Conservation (phyloP, 2,888 invertebrate genomes). For the Invenusta paracnida region DNA sequence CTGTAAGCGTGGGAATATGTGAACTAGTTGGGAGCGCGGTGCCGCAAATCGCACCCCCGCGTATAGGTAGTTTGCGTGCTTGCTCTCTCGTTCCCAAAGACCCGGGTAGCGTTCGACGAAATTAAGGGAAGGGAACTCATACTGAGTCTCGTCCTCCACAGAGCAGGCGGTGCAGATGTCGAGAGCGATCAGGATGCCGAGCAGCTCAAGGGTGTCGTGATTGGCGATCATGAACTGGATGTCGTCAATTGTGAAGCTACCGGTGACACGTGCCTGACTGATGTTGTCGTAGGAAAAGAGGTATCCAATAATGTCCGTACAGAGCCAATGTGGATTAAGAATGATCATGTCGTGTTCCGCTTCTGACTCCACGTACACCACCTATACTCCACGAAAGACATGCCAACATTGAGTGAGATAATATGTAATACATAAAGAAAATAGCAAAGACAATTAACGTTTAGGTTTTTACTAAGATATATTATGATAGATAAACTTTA, state of each 20-base stretch:
- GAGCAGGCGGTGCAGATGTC: constrained; percentile 71
- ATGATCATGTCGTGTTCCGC: constrained; percentile 66
- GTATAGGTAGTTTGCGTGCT: constrained; percentile 63
- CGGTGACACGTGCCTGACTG: constrained; percentile 58
- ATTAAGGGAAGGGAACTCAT: constrained; percentile 71
- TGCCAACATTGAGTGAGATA: no score
- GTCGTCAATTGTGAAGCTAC: constrained; percentile 71
- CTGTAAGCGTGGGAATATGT: constrained; percentile 70
- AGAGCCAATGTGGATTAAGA: constrained; percentile 63
- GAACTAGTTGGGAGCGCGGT: constrained; percentile 64
- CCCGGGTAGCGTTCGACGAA: constrained; percentile 68
- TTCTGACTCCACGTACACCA: constrained; percentile 65
- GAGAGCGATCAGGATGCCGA: constrained; percentile 69
- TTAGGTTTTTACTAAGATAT: no score
- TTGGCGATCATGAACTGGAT: constrained; percentile 71
- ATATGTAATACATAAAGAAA: no score
- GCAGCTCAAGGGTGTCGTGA: constrained; percentile 68
- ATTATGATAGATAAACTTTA: no score
- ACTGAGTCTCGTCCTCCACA: constrained; percentile 70
- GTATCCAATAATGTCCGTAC: constrained; percentile 64
- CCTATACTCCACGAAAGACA: no score
- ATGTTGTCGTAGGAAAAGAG: constrained; percentile 60
- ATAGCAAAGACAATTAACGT: no score
- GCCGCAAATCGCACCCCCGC: constrained; percentile 66
- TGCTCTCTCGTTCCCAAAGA: constrained; percentile 66